Percentiles rank a stretch among this genome's conserved stretches.
Conservation (phyloP, 2,888 invertebrate species). For the Emesis furor region DNA sequence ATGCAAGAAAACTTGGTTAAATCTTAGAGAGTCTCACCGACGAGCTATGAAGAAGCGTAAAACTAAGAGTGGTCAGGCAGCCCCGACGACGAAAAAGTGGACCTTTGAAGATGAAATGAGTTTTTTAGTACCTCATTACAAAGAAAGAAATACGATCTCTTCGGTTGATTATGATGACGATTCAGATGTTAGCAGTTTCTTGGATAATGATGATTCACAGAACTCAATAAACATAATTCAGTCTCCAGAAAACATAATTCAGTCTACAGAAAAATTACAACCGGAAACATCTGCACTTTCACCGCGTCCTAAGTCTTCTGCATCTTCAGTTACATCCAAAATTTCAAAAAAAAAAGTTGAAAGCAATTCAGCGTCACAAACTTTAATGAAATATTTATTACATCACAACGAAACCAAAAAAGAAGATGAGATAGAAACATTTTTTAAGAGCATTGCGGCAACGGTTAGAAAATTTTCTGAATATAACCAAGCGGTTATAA, state of each 20-base stretch:
- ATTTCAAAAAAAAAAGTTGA: conserved; percentile 55
- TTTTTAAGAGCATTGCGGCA: conserved; percentile 71
- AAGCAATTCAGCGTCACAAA: conserved; percentile 53
- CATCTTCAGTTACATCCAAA: conserved; percentile 61
- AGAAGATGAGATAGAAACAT: conserved; percentile 67
- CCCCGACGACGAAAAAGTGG: conserved; percentile 71
- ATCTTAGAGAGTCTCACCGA: conserved; percentile 38
- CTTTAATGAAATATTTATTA: conserved; percentile 69
- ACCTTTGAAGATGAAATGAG: conserved; percentile 74
- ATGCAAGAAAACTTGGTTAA: too few species aligned
- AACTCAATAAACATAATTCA: conserved; percentile 64
- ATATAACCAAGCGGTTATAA: conserved; percentile 70
- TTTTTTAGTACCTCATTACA: conserved; percentile 72
- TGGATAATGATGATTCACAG: conserved; percentile 62
- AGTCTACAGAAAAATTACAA: too few species aligned
- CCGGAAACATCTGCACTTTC: conserved; percentile 61
- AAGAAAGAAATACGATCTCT: conserved; percentile 68
- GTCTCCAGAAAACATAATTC: conserved; percentile 54
- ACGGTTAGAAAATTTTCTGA: conserved; percentile 68
- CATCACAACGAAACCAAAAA: conserved; percentile 40
- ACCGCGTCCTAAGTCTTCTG: conserved; percentile 63
- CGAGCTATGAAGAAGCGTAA: conserved; percentile 66
- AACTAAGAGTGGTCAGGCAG: conserved; percentile 72
- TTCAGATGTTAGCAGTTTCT: conserved; percentile 63
- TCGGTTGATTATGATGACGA: conserved; percentile 65